Percentiles rank a stretch among this genome's conserved stretches.
phyloP scores from a whole-genome alignment of 2,113 vertebrate species.

The Mola mola region DNA sequence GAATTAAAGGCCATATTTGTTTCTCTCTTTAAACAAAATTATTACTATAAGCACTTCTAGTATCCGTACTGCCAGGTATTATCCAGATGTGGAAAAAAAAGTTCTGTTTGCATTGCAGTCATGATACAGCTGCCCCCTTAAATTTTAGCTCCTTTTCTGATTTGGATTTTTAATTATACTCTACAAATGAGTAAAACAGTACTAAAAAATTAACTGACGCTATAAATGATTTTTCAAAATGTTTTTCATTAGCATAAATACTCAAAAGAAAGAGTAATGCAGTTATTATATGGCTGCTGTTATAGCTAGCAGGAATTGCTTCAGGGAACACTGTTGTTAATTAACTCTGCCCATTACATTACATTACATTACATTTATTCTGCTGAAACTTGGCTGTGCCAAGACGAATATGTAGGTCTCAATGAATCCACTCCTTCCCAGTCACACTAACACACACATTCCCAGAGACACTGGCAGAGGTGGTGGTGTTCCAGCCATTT shows the following conservation, averaged over 20 bases:
- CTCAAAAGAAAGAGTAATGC: not conserved
- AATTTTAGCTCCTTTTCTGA: not conserved
- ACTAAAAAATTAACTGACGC: not conserved
- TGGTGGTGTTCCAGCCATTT: no score
- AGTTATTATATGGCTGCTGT: not conserved
- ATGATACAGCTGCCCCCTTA: not conserved
- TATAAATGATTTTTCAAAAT: not conserved
- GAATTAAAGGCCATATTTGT: constrained; percentile 46
- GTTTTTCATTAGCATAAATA: not conserved
- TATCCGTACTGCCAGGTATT: not conserved
- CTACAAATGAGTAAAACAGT: not conserved
- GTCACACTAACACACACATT: no score
- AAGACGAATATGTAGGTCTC: no score
- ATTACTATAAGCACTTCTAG: constrained; percentile 7
- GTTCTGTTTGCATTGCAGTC: not conserved
- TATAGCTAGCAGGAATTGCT: not conserved
- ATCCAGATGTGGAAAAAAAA: no score
- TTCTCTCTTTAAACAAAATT: constrained; percentile 36
- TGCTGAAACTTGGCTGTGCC: no score
- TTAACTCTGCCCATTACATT: constrained; percentile 4
- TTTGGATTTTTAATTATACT: not conserved
- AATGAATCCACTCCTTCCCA: no score
- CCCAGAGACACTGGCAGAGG: no score
- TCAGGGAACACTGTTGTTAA: constrained; percentile 14
- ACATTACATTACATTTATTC: no score